Percentiles rank a stretch among this genome's conserved stretches.
Conservation (phyloP, 2,888 invertebrate genomes). For the Balanococcus diminutus region DNA sequence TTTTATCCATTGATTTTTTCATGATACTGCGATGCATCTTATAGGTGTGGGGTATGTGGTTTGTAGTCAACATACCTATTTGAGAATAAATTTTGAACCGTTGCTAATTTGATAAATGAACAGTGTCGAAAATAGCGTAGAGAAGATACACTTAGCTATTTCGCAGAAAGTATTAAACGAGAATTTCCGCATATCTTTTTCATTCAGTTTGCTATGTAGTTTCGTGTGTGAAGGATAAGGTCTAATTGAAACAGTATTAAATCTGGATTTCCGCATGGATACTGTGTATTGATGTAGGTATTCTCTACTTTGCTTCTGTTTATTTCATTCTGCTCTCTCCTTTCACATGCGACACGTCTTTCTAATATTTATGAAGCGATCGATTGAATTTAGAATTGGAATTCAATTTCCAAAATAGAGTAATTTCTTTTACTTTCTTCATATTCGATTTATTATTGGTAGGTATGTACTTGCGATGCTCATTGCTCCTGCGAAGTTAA, state of each 20-base stretch:
- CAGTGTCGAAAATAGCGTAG: background rate
- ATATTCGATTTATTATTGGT: background rate
- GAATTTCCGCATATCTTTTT: constrained; percentile 22
- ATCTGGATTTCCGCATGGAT: constrained; percentile 15
- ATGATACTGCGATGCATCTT: background rate
- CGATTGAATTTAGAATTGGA: background rate
- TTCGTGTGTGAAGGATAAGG: constrained; percentile 25
- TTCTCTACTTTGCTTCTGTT: background rate
- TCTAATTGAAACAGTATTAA: constrained; percentile 21
- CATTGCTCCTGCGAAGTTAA: no score
- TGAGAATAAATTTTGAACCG: background rate
- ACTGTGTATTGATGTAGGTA: no score
- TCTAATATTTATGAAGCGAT: background rate
- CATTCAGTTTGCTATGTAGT: background rate
- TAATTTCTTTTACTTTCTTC: background rate
- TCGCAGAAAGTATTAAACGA: background rate
- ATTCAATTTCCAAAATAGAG: background rate
- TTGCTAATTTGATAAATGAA: constrained; percentile 17
- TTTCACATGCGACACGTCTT: background rate
- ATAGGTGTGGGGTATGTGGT: background rate
- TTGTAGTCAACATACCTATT: background rate
- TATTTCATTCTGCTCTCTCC: background rate
- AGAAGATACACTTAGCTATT: background rate
- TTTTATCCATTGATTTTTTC: no score
- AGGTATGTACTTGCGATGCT: no score